Base-by-base conservation (phyloP, 1,140 invertebrate genomes). In the Platyura marginata region DNA sequence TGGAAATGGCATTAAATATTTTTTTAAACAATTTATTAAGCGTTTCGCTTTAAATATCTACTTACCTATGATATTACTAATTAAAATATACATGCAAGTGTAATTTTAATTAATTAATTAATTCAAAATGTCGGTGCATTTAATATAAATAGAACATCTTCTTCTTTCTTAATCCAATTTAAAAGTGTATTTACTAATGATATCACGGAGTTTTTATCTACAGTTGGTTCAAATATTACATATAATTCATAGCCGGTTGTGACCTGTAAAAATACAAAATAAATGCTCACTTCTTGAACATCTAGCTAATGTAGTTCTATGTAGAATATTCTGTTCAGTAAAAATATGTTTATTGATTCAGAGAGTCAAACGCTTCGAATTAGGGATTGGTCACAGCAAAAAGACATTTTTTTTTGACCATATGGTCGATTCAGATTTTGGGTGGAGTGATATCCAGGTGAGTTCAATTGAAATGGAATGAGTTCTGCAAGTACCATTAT, bases 111-210 rank as follows among this genome's bases (percentile, higher is more conserved):
- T n/a, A n/a, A n/a, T n/a, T n/a, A n/a, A n/a, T n/a, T n/a, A n/a
- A n/a, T 29, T 71, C 72, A 89, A 62, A 92, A 90, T 29, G 82
- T 89, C 3, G 85, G 81, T 38, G 86, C 80, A 63, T 83, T 88
- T 52, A 88, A 71, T 59, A 95, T 93, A 63, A 96, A 96, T 55
- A 94, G 72, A 50, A 77, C 72, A 44, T 92, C 82, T 59, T 95
- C 90, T 58, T 93, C 87, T 54, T 81, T 88, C 55, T 95, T 91
- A 45, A 95, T 90, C 87, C 88, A 94, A 50, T 81, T 79, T 4
- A 94, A 69, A 2, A 97, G 61, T 62, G 87, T 89, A 52, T 89
- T 85, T 10, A 95, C 81, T 34, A 85, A 77, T 49, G 79, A 75
- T 33, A 93, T 92, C 1, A 88, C 85, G 13, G 63, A 59, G 51